Evolutionary conservation across 2,113 vertebrate species (phyloP), one percentile per base, ranked within the genome.

Genomic region (Paedocypris sp.): DNA sequence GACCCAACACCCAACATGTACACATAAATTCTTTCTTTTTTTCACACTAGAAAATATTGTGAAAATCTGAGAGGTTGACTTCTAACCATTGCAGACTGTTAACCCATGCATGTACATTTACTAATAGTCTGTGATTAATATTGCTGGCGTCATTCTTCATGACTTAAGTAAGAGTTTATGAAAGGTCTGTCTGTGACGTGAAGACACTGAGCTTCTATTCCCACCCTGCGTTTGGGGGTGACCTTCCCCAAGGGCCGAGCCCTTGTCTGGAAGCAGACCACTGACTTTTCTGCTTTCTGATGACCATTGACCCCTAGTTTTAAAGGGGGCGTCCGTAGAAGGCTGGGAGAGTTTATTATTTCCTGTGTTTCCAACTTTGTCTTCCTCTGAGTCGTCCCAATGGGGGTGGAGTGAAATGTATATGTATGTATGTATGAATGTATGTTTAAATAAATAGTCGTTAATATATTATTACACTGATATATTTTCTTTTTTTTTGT

Each of bases 261-360:
- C 68, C 64, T 72, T 59, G 62, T 67, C 74, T 65, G 70, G 64
- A 59, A 74, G 72, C 75, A 76, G 77, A 76, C 77, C 79, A 50
- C 78, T 78, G 77, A 73, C 60, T 64, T 72, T n/a, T 79, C 74
- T 80, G 80, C 82, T 82, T 62, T 52, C 62, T 7, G 5, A 26
- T 81, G 86, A 91, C 87, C 90, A 82, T 83, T 87, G 71, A 91
- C 82, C 86, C 72, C 72, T 78, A 69, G 85, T 82, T 87, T 90
- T 86, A 89, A 79, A 82, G 71, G 72, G 82, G 84, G 83, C 68
- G 76, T 82, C 82, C 73, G 72, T 73, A 80, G 79, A 86, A 77
- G 84, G 88, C 86, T 89, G 85, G 82, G 83, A 83, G 87, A 91
- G 89, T 92, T 91, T 90, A 92, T 94, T 91, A 92, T 91, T 90